These are phyloP conservation scores for Paramormyrops kingsleyae DNA, from an alignment of 2,113 vertebrate genomes.

Conservation along the genomic window DNA sequence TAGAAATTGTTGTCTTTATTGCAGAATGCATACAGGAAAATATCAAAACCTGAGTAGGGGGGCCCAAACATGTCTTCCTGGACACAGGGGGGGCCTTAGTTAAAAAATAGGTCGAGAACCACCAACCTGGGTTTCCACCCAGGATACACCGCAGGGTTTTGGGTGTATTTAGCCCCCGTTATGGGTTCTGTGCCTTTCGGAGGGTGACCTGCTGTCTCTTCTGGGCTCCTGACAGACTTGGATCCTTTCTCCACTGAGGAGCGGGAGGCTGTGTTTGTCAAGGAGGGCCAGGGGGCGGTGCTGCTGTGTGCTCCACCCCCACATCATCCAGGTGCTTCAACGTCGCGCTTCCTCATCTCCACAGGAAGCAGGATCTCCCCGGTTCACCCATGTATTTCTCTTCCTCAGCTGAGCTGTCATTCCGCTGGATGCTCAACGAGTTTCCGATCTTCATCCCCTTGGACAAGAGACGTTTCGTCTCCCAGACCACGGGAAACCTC, in stretches of 20 bases:
- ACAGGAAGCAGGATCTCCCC: not conserved
- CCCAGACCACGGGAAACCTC: conserved; percentile 89
- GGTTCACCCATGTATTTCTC: not conserved
- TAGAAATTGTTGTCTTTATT: not conserved
- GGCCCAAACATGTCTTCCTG: not conserved
- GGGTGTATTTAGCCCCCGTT: not conserved
- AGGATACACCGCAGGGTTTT: not conserved
- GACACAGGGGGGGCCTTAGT: not conserved
- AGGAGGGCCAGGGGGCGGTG: conserved; percentile 84
- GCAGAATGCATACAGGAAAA: not conserved
- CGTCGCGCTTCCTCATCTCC: not conserved
- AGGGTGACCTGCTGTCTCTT: not conserved
- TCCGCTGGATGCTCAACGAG: conserved; percentile 94
- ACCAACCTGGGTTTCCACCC: not conserved
- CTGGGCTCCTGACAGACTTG: conserved; percentile 64
- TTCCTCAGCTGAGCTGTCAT: conserved; percentile 79
- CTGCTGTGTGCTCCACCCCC: conserved; percentile 85
- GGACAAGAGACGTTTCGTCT: conserved; percentile 88
- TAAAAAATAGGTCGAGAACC: not conserved
- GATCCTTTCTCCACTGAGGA: conserved; percentile 91
- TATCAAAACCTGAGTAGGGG: not conserved
- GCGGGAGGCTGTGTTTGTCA: conserved; percentile 74
- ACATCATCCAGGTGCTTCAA: conserved; percentile 73
- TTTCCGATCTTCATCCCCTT: conserved; percentile 89
- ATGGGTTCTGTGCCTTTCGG: not conserved